phyloP scores from a whole-genome alignment of 2,113 vertebrate genomes.

The Siniperca chuatsi region DNA sequence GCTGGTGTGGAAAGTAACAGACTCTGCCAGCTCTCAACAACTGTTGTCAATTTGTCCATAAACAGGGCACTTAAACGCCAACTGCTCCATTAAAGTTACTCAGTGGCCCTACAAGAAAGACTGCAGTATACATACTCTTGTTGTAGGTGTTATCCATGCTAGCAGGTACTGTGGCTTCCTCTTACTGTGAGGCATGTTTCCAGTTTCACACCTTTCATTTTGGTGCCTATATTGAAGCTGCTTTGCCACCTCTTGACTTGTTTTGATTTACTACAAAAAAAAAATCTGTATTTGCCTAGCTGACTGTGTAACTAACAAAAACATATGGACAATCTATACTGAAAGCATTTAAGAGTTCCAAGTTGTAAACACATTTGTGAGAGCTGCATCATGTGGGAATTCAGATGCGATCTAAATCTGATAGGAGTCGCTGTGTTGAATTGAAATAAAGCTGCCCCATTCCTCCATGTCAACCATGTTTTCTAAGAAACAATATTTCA shows the following conservation, averaged over 20 bases:
- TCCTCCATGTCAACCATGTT: conserved; percentile 39
- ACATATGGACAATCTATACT: conserved; percentile 19
- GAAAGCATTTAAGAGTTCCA: neutral
- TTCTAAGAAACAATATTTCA: conserved; percentile 55
- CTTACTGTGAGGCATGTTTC: neutral
- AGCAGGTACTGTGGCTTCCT: neutral
- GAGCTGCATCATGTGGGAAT: conserved; percentile 16
- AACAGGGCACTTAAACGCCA: conserved; percentile 55
- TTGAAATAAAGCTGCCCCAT: conserved; percentile 40
- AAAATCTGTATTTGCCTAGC: neutral
- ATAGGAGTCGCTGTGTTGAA: conserved; percentile 20
- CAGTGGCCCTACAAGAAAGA: conserved; percentile 28
- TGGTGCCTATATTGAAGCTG: neutral
- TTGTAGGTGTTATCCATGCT: conserved; percentile 12
- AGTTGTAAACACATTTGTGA: conserved; percentile 25
- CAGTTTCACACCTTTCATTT: neutral
- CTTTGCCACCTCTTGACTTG: neutral
- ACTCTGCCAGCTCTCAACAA: conserved; percentile 38
- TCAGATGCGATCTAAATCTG: conserved; percentile 40
- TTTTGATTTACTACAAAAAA: neutral
- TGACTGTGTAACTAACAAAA: conserved; percentile 2
- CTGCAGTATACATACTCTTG: neutral
- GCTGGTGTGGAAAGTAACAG: conserved; percentile 25
- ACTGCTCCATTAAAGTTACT: conserved; percentile 55
- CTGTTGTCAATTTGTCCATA: conserved; percentile 54